Evolutionary conservation across 2,888 invertebrate genomes (phyloP), one percentile per base, ranked within the genome.

Genomic region (Eupithecia centaureata): DNA sequence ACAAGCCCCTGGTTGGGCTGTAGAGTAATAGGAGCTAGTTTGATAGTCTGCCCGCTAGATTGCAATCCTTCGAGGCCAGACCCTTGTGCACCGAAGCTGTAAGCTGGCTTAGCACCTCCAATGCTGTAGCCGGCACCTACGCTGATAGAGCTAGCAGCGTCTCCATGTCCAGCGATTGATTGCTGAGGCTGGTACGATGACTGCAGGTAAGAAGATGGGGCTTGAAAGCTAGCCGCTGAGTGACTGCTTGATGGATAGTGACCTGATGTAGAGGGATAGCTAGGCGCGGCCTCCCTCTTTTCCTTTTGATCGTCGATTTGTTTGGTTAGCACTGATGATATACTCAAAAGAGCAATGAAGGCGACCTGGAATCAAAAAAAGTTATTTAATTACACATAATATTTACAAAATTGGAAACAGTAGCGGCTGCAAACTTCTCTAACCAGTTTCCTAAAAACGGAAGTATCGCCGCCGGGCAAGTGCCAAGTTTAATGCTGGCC

Each of bases 101-200:
- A 47, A 87, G 30, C 18, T 30, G 57, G 57, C 12, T 57, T 30
- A 22, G 57, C 57, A 61, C 92, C 92, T 18, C 93, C 93, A 47
- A 93, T 84, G 76, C 91, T 93, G 81, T 93, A 93, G 22, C 93
- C 93, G 7, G 93, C 93, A 10, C 93, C 92, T 28, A 93, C 82
- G 72, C 90, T 93, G 74, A 93, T 87, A 25, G 93, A 81, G 70
- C 85, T 92, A 58, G 88, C 88, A 57, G 88, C 88, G 15, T 89
- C 93, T 30, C 86, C 88, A n/a, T 90, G 91, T 2, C 88, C 80
- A 2, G 88, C 80, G 8, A 80, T 76, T 1, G 85, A 72, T 18
- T 80, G 63, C 51, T 70, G 81, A 12, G 81, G 63, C 51, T 82
- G 83, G 73, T 81, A 85, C 25, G 79, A 72, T 13, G 80, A 77